Conservation (phyloP, 2,888 invertebrate genomes). For the Diachrysia chrysitis region DNA sequence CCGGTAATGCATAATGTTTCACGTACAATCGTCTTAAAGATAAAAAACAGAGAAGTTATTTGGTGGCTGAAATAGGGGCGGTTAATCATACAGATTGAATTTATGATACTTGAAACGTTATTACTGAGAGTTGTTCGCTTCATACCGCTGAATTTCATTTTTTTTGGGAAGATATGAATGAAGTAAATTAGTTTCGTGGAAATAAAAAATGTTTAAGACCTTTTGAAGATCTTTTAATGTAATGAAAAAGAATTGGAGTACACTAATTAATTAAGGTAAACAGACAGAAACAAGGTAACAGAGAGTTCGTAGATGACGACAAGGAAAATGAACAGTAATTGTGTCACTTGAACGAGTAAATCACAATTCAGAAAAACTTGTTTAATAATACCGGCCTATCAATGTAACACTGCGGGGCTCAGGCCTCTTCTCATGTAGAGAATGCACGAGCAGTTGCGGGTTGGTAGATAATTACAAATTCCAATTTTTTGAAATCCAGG, state of each 20-base stretch:
- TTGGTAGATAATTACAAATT: no score
- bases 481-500: no score
- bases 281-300: background rate
- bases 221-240: background rate
- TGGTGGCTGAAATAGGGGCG: conserved; percentile 44
- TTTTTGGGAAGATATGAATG: conserved; percentile 15
- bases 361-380: background rate
- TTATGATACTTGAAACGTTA: conserved; percentile 60
- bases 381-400: no score
- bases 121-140: conserved; percentile 47
- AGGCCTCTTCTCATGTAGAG: no score
- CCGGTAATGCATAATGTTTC: conserved; percentile 30
- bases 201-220: background rate
- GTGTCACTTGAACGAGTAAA: background rate
- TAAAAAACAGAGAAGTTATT: conserved; percentile 54
- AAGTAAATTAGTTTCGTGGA: background rate
- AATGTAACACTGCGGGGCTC: no score
- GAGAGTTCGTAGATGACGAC: background rate
- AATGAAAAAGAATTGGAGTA: background rate
- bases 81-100: conserved; percentile 60
- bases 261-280: conserved; percentile 5
- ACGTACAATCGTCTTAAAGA: conserved; percentile 30
- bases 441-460: no score
- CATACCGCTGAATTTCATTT: conserved; percentile 54
- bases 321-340: background rate